Evolutionary conservation across 2,113 vertebrate species (phyloP).

Genomic region (Otolemur garnettii): DNA sequence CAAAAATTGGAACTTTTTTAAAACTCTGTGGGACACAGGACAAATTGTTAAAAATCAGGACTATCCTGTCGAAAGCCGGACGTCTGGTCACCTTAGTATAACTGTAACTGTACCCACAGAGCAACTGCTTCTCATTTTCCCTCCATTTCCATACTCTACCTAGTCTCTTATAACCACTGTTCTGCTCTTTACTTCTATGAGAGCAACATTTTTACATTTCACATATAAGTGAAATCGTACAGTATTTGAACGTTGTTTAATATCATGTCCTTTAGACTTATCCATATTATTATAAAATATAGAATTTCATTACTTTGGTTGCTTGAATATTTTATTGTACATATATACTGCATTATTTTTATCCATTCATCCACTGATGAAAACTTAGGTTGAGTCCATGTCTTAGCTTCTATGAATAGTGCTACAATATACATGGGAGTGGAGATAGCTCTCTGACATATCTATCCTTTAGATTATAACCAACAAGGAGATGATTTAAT

Average conservation of each 20-base stretch:
- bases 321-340: neutral
- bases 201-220: too few species aligned
- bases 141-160: too few species aligned
- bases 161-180: too few species aligned
- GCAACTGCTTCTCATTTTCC: too few species aligned
- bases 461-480: neutral
- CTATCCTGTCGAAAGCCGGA: too few species aligned
- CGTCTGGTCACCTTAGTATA: too few species aligned
- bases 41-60: too few species aligned
- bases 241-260: neutral
- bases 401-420: neutral
- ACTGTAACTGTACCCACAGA: too few species aligned
- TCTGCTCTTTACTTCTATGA: too few species aligned
- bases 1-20: too few species aligned
- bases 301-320: neutral
- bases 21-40: too few species aligned
- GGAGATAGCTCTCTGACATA: neutral
- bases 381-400: neutral
- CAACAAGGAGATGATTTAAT: neutral
- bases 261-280: neutral
- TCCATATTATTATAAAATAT: neutral
- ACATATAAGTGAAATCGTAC: too few species aligned
- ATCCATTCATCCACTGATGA: neutral
- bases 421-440: neutral
- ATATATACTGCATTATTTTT: neutral